Conservation (phyloP, 2,888 invertebrate genomes). For the Chouioia cunea region DNA sequence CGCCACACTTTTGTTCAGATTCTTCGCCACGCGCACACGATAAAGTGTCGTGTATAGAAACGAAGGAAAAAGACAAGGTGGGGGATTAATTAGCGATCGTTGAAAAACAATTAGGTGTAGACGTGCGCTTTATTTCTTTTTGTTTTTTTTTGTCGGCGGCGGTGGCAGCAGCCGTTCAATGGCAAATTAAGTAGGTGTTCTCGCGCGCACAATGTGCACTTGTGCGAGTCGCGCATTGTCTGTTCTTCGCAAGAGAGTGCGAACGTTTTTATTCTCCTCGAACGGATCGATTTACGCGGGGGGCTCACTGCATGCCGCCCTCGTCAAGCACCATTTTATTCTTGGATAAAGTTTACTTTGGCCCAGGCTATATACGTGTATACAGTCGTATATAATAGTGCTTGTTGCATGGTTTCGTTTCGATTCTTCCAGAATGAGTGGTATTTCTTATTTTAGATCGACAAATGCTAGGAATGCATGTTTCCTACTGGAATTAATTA, state of each 20-base stretch:
- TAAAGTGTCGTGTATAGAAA: slow-evolving; percentile 30
- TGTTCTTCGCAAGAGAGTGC: neutral
- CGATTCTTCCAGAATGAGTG: slow-evolving; percentile 13
- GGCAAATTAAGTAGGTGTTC: too few relatives aligned
- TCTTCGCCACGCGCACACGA: neutral
- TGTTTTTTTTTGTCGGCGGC: slow-evolving; percentile 5
- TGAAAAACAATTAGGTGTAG: slow-evolving; percentile 27
- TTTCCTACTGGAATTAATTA: too few relatives aligned
- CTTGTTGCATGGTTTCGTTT: slow-evolving; percentile 19
- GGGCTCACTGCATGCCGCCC: slow-evolving; percentile 13
- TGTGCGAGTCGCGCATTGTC: neutral
- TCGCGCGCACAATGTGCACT: too few relatives aligned
- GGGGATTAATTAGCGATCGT: slow-evolving; percentile 26
- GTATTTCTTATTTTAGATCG: slow-evolving; percentile 3
- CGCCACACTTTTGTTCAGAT: neutral
- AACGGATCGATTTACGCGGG: slow-evolving; percentile 1
- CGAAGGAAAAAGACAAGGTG: neutral
- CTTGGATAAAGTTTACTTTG: slow-evolving; percentile 47
- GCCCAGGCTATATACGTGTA: slow-evolving; percentile 35
- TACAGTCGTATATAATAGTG: neutral
- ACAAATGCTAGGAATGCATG: slow-evolving; percentile 7
- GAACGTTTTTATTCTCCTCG: neutral
- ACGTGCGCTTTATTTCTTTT: slow-evolving; percentile 13
- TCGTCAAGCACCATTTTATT: slow-evolving; percentile 33
- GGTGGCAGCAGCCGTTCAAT: too few relatives aligned